Base-by-base conservation (phyloP, 2,113 vertebrate genomes). In the Vidua macroura region DNA sequence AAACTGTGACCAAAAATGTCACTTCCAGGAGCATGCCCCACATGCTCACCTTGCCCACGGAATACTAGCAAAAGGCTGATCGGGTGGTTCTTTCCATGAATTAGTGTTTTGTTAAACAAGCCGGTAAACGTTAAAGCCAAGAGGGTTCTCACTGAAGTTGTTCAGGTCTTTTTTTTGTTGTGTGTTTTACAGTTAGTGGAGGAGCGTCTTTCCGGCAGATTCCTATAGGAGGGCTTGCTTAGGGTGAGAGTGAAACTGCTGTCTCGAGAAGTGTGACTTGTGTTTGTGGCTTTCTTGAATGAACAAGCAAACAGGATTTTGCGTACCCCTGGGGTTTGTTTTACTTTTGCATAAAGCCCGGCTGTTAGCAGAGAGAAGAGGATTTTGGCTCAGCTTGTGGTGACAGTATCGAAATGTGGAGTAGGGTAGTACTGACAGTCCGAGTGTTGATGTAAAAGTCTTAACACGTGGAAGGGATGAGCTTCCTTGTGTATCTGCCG, bases 191-290 rank as follows among this genome's bases (percentile, higher is more conserved):
- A 95, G 94, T 90, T 90, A 28, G 67, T 11, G 69, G 86, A 88
- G 92, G 66, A 91, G 88, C 48, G 18, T 96, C 90, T 92, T 95
- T 69, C 91, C 83, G 86, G 94, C 94, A 91, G 97, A 80, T 95
- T 86, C 92, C 93, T 88, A 69, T 68, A 88, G 92, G 95, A 96
- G 88, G 94, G 93, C 70, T 91, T 59, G 96, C 79, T 95, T 92
- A 48, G 93, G 92, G 97, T 82, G 93, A 83, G 91, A 91, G 93
- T 55, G 77, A 96, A 97, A 80, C 93, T 91, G 95, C 95, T 95
- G 94, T 91, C 95, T 84, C 17, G 37, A n/a, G 46, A 69, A 73
- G 66, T 27, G 88, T 77, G 74, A 68, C 77, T 85, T 73, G 92
- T 93, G 95, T 95, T 92, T 30, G 72, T 75, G 88, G 86, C 83